Percentiles rank a stretch among this genome's conserved stretches.
Evolutionary conservation across 1,140 invertebrate genomes (phyloP).

Genomic region (Meloidogyne chitwoodi): DNA sequence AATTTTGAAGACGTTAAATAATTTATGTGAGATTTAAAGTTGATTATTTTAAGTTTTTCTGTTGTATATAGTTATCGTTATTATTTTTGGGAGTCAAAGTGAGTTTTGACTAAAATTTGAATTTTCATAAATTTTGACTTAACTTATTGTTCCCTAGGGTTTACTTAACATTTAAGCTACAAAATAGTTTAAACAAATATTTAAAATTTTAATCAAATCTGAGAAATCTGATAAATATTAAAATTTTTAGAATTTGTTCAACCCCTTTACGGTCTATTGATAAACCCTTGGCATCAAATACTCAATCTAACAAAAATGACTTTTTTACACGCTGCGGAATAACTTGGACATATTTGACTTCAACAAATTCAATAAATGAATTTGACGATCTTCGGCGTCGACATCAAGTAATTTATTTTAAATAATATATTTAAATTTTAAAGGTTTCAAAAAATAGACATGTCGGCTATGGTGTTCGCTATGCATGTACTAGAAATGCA

Average conservation of each 20-base stretch:
- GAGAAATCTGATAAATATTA: too few relatives aligned
- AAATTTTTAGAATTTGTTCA: background rate
- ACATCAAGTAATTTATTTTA: background rate
- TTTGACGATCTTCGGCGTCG: background rate
- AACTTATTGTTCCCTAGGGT: too few relatives aligned
- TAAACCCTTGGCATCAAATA: background rate
- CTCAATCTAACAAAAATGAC: background rate
- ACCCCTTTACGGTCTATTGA: background rate
- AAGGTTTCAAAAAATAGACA: conserved; percentile 7
- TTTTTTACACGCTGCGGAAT: conserved; percentile 1
- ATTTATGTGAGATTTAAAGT: too few relatives aligned
- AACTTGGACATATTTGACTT: background rate
- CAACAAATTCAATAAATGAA: background rate
- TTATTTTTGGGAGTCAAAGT: too few relatives aligned
- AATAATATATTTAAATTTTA: background rate
- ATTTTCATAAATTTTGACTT: too few relatives aligned
- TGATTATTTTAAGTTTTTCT: too few relatives aligned
- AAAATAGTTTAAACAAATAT: too few relatives aligned
- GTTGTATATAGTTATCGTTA: too few relatives aligned
- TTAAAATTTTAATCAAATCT: too few relatives aligned
- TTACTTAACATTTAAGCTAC: too few relatives aligned
- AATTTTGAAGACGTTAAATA: too few relatives aligned
- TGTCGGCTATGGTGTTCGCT: conserved; percentile 3
- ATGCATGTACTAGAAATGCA: conserved; percentile 9
- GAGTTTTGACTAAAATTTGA: too few relatives aligned